A percentile compares a stretch with the other conserved stretches of the same genome.
These are phyloP conservation scores for Chanos chanos DNA, from an alignment of 2,797 vertebrate species.

Conservation along the genomic window DNA sequence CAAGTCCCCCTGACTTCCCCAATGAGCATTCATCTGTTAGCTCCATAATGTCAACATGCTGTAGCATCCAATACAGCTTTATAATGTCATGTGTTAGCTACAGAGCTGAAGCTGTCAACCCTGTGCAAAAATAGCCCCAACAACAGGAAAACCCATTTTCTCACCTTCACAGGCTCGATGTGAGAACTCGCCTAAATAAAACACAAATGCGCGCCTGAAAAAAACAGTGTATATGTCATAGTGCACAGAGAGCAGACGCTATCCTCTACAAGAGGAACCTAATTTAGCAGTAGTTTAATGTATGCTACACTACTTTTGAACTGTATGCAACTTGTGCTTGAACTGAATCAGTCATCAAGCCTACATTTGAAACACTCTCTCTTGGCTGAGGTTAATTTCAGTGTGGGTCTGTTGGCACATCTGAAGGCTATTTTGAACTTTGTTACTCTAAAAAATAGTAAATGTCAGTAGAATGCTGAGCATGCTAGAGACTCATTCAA, in stretches of 20 bases:
- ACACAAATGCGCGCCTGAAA: not conserved
- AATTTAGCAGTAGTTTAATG: too few species aligned
- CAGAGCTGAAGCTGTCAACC: not conserved
- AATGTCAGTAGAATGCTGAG: too few species aligned
- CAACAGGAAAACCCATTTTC: conserved; percentile 38
- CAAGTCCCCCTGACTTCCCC: conserved; percentile 71
- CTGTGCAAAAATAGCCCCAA: not conserved
- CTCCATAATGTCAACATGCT: not conserved
- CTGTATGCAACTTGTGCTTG: too few species aligned
- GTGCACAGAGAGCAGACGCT: not conserved
- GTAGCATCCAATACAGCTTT: not conserved
- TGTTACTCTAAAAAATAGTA: too few species aligned
- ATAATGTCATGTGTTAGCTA: conserved; percentile 15
- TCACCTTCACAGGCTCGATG: conserved; percentile 21
- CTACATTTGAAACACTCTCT: too few species aligned
- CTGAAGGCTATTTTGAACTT: too few species aligned
- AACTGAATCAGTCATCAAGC: too few species aligned
- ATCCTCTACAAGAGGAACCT: too few species aligned
- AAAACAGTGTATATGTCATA: not conserved
- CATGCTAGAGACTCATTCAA: too few species aligned
- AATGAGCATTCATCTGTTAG: conserved; percentile 49
- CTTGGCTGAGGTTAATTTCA: too few species aligned
- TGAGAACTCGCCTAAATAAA: conserved; percentile 10
- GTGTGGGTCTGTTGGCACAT: too few species aligned
- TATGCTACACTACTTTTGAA: too few species aligned